phyloP scores from a whole-genome alignment of 2,888 invertebrate species.

The Cephus rjabovi region DNA sequence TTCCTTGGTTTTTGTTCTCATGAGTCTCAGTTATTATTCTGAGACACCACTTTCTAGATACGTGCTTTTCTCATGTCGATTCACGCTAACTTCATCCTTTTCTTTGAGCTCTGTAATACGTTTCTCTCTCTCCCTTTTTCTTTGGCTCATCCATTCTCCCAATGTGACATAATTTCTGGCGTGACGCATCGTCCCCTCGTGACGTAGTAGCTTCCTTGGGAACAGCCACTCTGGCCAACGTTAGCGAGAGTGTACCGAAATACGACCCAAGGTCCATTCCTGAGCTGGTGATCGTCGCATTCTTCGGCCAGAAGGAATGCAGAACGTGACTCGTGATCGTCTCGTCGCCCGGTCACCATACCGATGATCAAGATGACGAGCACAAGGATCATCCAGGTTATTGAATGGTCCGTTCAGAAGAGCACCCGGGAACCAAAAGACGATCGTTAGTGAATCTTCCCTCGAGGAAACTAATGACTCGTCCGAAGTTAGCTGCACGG shows the following conservation, averaged over 20 bases:
- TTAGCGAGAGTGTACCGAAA: conserved; percentile 29
- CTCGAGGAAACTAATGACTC: neutral
- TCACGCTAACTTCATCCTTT: neutral
- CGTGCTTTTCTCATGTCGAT: neutral
- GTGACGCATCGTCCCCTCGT: conserved; percentile 14
- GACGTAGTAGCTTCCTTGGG: conserved; percentile 6
- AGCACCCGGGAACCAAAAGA: neutral
- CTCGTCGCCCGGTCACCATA: neutral
- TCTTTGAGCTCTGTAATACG: neutral
- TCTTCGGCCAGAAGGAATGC: conserved; percentile 35
- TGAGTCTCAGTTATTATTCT: neutral
- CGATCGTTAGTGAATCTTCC: neutral
- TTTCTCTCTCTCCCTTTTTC: conserved; percentile 8
- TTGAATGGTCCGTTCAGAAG: neutral
- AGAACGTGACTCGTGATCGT: conserved; percentile 7
- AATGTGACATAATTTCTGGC: conserved; percentile 14
- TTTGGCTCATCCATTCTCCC: conserved; percentile 15
- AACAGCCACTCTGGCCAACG: neutral
- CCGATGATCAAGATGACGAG: neutral
- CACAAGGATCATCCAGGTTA: neutral
- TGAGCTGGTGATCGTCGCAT: conserved; percentile 26
- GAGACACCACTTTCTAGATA: neutral
- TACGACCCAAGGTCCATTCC: conserved; percentile 39
- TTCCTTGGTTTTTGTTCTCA: neutral
- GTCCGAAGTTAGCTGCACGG: neutral